A percentile compares a stretch with the other conserved stretches of the same genome.
These are phyloP conservation scores for Lampris incognitus DNA, from an alignment of 2,113 vertebrate species.

Conservation along the genomic window DNA sequence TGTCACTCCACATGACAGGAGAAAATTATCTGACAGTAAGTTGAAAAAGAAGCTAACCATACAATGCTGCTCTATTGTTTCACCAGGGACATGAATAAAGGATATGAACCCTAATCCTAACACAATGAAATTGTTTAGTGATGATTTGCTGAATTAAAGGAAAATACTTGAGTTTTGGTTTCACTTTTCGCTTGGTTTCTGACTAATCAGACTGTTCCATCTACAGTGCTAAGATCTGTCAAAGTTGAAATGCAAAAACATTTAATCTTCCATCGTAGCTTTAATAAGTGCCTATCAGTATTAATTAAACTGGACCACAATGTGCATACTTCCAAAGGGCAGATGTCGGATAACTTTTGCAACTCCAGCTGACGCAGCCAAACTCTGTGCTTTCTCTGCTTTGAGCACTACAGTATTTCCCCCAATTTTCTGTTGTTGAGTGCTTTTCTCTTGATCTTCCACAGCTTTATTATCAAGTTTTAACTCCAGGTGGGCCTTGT, in stretches of 20 bases:
- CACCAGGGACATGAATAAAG: background rate
- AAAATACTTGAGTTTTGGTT: no score
- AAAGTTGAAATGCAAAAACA: background rate
- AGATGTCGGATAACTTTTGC: no score
- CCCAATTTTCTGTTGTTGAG: no score
- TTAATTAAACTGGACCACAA: no score
- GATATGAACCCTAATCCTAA: background rate
- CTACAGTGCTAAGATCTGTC: background rate
- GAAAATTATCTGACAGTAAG: slow-evolving; percentile 20
- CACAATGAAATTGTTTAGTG: no score
- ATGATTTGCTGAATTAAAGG: no score
- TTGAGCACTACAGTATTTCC: background rate
- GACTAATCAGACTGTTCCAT: background rate
- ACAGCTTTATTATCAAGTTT: slow-evolving; percentile 1
- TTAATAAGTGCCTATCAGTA: no score
- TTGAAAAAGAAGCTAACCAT: background rate
- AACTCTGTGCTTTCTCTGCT: background rate
- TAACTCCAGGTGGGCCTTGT: slow-evolving; percentile 11
- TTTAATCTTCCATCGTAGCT: no score
- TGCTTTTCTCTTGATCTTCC: slow-evolving; percentile 24
- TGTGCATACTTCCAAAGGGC: no score
- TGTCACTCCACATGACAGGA: slow-evolving; percentile 19
- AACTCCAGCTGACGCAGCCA: no score
- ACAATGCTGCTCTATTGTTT: background rate
- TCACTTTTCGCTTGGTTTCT: background rate